These are phyloP conservation scores for Pemphigus obesinymphae DNA, from an alignment of 1,140 invertebrate genomes.

Conservation along the genomic window DNA sequence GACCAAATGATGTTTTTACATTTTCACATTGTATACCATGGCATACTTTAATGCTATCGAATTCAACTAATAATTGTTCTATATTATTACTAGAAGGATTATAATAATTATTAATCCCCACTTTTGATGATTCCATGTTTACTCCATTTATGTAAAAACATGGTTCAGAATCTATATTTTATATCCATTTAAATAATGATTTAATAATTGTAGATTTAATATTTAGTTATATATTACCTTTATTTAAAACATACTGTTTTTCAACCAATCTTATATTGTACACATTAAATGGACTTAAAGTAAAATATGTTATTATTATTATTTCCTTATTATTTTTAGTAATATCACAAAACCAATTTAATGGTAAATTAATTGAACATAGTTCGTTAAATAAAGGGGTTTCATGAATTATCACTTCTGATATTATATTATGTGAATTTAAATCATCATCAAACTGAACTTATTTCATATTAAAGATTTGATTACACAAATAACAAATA, in stretches of 20 bases:
- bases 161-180: not conserved
- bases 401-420: not conserved
- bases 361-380: not conserved
- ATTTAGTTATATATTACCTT: not conserved
- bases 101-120: not conserved
- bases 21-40: not conserved
- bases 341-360: not conserved
- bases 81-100: not conserved
- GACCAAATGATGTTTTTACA: not conserved
- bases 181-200: not conserved
- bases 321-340: not conserved
- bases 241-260: not conserved
- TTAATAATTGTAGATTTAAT: not conserved
- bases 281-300: not conserved
- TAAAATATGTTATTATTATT: not conserved
- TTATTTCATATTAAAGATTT: not conserved
- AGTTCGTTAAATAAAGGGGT: not conserved
- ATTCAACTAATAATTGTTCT: not conserved
- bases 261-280: not conserved
- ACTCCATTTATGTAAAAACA: not conserved
- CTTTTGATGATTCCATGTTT: not conserved
- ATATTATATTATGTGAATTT: not conserved
- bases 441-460: not conserved
- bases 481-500: not conserved
- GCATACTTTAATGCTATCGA: not conserved